Conservation (phyloP, 2,113 vertebrate species). For the Canis aureus region DNA sequence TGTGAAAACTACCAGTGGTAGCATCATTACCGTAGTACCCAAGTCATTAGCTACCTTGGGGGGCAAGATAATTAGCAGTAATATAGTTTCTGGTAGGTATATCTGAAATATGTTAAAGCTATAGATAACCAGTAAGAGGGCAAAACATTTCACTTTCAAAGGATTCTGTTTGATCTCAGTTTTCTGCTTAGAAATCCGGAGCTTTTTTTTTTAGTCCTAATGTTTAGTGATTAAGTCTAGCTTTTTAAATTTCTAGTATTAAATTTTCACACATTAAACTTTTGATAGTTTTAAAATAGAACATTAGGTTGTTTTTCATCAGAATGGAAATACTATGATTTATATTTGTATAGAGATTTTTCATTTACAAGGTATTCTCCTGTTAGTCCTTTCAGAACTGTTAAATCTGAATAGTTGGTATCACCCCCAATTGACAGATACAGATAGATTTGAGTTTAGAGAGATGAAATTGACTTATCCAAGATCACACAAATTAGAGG, state of each 20-base stretch:
- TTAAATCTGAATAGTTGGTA: background rate
- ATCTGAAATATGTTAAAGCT: slow-evolving; percentile 49
- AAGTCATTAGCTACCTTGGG: slow-evolving; percentile 97
- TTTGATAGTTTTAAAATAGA: slow-evolving; percentile 41
- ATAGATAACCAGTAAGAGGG: slow-evolving; percentile 4
- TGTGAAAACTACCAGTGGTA: slow-evolving; percentile 98
- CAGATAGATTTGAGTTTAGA: slow-evolving; percentile 38
- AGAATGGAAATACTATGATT: slow-evolving; percentile 39
- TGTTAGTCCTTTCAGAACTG: slow-evolving; percentile 8
- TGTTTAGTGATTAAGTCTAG: slow-evolving; percentile 50
- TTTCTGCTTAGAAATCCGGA: slow-evolving; percentile 52
- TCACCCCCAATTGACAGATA: slow-evolving; percentile 14
- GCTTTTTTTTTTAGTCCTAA: slow-evolving; percentile 45
- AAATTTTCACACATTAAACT: slow-evolving; percentile 43
- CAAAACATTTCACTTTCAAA: slow-evolving; percentile 48
- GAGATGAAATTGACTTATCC: background rate
- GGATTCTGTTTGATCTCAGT: slow-evolving; percentile 42
- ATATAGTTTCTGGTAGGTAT: slow-evolving; percentile 95
- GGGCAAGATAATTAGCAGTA: slow-evolving; percentile 98
- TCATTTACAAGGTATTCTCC: slow-evolving; percentile 56
- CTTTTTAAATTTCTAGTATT: slow-evolving; percentile 51
- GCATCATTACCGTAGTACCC: slow-evolving; percentile 98
- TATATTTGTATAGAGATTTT: slow-evolving; percentile 6
- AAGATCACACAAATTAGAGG: background rate
- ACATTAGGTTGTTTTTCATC: slow-evolving; percentile 36